Percentiles rank a stretch among this genome's conserved stretches.
Conservation (phyloP, 2,113 vertebrate species). For the Tachysurus vachellii region DNA sequence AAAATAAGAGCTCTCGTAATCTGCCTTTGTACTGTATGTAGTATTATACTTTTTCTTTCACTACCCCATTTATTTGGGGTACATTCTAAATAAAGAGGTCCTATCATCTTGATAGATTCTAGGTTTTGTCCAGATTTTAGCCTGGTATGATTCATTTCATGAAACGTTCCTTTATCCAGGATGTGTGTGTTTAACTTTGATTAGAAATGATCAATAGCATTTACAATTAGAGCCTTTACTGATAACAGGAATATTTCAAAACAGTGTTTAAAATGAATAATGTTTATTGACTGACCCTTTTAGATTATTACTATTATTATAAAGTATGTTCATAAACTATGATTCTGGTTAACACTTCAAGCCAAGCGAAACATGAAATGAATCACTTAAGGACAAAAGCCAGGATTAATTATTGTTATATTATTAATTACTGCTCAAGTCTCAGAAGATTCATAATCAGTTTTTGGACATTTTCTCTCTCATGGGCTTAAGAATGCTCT, state of each 20-base stretch:
- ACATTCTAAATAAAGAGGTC: neutral
- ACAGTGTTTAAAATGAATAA: neutral
- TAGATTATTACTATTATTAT: no score
- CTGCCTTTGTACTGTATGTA: no score
- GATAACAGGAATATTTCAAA: slow-evolving; percentile 8
- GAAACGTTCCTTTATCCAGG: neutral
- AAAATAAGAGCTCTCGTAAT: neutral
- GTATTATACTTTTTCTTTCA: neutral
- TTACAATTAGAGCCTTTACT: neutral
- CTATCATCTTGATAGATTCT: no score
- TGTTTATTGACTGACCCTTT: neutral
- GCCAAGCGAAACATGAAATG: slow-evolving; percentile 23
- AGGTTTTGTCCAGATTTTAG: neutral
- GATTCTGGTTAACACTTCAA: neutral
- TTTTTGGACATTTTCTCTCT: slow-evolving; percentile 20
- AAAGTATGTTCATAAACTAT: neutral
- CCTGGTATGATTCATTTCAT: neutral
- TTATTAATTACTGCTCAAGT: neutral
- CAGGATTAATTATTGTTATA: slow-evolving; percentile 8
- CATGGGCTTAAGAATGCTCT: slow-evolving; percentile 12
- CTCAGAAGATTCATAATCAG: slow-evolving; percentile 7
- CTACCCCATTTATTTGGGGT: neutral
- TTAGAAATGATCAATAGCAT: neutral
- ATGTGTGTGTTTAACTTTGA: neutral
- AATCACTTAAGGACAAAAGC: slow-evolving; percentile 1